Evolutionary conservation across 1,140 invertebrate genomes (phyloP), one percentile per base, ranked within the genome.

Genomic region (Lasaia peninsularis): DNA sequence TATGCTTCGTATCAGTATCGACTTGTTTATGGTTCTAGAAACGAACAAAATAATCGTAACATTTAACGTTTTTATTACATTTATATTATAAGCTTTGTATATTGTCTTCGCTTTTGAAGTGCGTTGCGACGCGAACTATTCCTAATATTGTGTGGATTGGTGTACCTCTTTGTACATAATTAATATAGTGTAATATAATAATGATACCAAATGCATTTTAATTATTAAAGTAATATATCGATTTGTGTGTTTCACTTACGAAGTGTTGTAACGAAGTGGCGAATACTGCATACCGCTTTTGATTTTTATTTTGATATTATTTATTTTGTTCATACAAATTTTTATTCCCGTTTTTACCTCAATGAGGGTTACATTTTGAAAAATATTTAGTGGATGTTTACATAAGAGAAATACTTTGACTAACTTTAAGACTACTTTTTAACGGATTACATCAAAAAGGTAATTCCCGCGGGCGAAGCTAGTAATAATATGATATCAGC

Each of bases 121-220:
- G 31, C 12, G 49, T 16, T 21, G 18, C 20, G 12, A 24, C 33
- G 11, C 20, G 11, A 14, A 32, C 14, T 10, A 12, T n/a, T 55
- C 34, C 34, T 40, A 31, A 16, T 7, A 24, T 24, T 24, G 24
- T 20, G 20, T 31, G 14, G n/a, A 14, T 35, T 10, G 53, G 6
- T 20, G 31, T 35, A 51, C n/a, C 31, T 16, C 32, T 37, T 14
- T 16, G 49, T 58, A 49, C 14, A 58, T n/a, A 34, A n/a, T 21
- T 32, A 37, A 50, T 4, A 11, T 44, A 18, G 11, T 55, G 18
- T 56, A 56, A 32, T 18, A 40, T 37, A 31, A 59, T 49, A 62
- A 55, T 56, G 35, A 65, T 62, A 65, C 63, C 63, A 65, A 65
- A 65, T 61, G 63, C 63, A 65, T 65, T 65, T 65, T 31, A 65